Evolutionary conservation across 2,888 invertebrate genomes (phyloP), one percentile per base, ranked within the genome.

Genomic region (Gisinianus flammeolus): DNA sequence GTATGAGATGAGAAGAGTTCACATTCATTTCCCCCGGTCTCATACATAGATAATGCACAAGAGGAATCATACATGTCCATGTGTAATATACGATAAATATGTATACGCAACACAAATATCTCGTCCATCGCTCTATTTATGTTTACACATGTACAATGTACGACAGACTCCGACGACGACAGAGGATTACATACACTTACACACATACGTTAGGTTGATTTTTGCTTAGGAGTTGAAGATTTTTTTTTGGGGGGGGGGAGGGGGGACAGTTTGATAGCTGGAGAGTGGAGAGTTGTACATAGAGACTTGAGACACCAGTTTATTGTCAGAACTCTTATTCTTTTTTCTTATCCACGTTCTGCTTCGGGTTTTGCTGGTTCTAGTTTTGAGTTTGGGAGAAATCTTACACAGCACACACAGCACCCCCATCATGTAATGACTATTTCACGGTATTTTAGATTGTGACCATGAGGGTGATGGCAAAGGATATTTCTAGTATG

Each of bases 381-480:
- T 44, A 44, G 2, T 19, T 44, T 44, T 44, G 44, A 4, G 8
- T 44, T 44, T 44, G 44, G 19, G 8, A 44, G 19, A 19, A 44
- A 44, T 44, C 44, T 44, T 12, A 44, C 19, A 44, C 19, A 44
- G 44, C 1, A 6, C 16, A 67, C 30, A 31, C n/a, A 67, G 30
- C 67, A 67, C 67, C 67, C n/a, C 64, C n/a, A 67, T 67, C 67
- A 67, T 19, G 67, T 67, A 67, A 67, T 67, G 67, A 67, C 67
- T 66, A 66, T n/a, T 33, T 67, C 67, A 22, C 33, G 67, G 33
- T 33, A 67, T 64, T 64, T 64, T 30, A 44, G 44, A 44, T 44
- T 1, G 19, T 44, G 12, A 16, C 19, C 16, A 12, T 44, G 44
- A 44, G 44, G 44, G 44, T 44, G 44, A 44, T 12, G 19, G 12